phyloP scores from a whole-genome alignment of 2,888 invertebrate genomes.

The Ferrisia virgata region DNA sequence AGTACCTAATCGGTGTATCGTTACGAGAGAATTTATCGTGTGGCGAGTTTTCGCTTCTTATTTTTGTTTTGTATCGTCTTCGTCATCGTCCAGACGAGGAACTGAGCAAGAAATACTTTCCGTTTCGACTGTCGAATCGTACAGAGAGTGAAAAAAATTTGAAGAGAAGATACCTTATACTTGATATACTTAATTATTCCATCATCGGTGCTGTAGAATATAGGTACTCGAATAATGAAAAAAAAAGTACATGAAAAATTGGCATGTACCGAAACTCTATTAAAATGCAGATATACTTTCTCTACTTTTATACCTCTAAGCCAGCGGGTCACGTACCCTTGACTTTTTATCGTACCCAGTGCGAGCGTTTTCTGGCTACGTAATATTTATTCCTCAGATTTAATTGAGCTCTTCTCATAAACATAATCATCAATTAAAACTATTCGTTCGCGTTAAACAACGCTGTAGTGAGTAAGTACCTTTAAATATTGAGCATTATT shows the following conservation, averaged over 20 bases:
- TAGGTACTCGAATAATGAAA: not conserved
- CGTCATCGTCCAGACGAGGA: not conserved
- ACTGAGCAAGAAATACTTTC: not conserved
- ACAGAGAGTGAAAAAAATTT: not conserved
- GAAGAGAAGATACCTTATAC: not conserved
- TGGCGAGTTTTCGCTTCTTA: not conserved
- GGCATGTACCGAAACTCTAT: not conserved
- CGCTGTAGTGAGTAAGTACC: not conserved
- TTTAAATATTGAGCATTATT: constrained; percentile 33
- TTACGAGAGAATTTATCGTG: constrained; percentile 8
- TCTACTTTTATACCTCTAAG: not conserved
- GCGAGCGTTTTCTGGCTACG: not conserved
- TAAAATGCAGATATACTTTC: constrained; percentile 1
- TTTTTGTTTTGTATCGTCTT: not conserved
- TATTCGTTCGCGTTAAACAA: not conserved
- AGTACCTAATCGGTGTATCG: not conserved
- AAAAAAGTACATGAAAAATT: not conserved
- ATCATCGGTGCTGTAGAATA: not conserved
- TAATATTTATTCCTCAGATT: not conserved
- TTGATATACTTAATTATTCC: not conserved
- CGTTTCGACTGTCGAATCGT: no score
- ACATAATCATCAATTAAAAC: not conserved
- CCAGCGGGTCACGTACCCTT: not conserved
- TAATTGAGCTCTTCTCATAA: not conserved
- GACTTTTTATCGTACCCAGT: not conserved